Base-by-base conservation (phyloP, 2,888 invertebrate species). In the Luperina testacea region DNA sequence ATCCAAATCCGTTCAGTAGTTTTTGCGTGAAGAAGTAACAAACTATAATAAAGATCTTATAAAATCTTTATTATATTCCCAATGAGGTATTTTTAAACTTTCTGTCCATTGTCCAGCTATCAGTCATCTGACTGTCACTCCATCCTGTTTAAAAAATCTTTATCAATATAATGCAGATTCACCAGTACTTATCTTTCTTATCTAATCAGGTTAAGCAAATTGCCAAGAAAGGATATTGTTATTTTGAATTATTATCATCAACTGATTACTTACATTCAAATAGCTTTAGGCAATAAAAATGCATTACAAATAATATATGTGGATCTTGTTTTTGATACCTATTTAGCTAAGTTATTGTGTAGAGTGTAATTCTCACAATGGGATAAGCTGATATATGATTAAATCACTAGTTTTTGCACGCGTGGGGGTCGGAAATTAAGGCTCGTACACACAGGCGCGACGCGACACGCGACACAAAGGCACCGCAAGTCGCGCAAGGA, bases 131-230 rank as follows among this genome's bases (percentile, higher is more conserved):
- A 17, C 51, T 59, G 59, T 42, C 72, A 72, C 53, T 51, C 2
- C 11, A 82, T 57, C 59, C 45, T 51, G 42, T 63, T 69, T 65
- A 27, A 57, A 45, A 68, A 20, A 45, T 51, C 57, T 51, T 42
- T 72, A 79, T 63, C 71, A n/a, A 45, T 64, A 59, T 59, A 51
- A 72, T 70, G 24, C 59, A 72, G 42, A 80, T 65, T 38, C 59
- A 53, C 32, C 24, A n/a, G 20, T 64, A 79, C 32, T 32, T 71
- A 53, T 71, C 51, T 53, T 51, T 59, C 38, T 80, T 70, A 82
- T 84, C 64, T 80, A 73, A 80, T 80, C 61, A 53, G 38, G 27
- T 38, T 80, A 73, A 70, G 71, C 51, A 51, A 84, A 81, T 68
- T 51, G 57, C 53, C 42, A 72, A 81, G 80, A 68, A 84, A 71